Base-by-base conservation (phyloP, 2,113 vertebrate genomes). In the Todiramphus saurophagus region DNA sequence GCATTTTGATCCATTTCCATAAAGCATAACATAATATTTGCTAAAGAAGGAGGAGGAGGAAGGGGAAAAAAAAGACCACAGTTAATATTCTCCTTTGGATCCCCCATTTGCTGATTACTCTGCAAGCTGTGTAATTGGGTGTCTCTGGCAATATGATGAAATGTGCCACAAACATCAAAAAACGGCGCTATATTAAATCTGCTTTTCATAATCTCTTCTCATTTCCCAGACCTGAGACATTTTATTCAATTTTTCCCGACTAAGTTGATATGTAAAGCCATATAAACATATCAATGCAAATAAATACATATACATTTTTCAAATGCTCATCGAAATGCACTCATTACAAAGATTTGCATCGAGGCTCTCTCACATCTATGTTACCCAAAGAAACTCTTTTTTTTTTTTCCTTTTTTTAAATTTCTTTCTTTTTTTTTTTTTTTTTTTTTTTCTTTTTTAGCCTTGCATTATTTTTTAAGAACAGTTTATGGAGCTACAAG, bases 171-270 rank as follows among this genome's bases (percentile, higher is more conserved):
- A 97, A 97, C 94, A 97, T 97, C 96, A 97, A 92, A 96, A 96
- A 96, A 90, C 0, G 83, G 94, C 93, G 92, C 96, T 97, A 44
- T 76, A 96, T 97, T 97, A 97, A 97, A 97, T 97, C 96, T 97
- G 93, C 96, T 97, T 97, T 97, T 97, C 95, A 97, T 97, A 97
- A 97, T 97, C 94, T 96, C 95, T 87, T 94, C 97, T 96, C 97
- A 96, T 97, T 97, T 96, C 93, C 96, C 91, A 93, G 96, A 96
- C 96, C 80, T 96, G 95, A 97, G 95, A 96, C 94, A 93, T 94
- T 97, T 97, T 97, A 97, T 97, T 97, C 94, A 96, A 95, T 97
- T 97, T 97, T 93, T 97, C 94, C 94, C 96, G 95, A 95, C 96
- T 97, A 97, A 96, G 91, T 97, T 97, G 96, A 91, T 97, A 96